Evolutionary conservation across 2,113 vertebrate genomes (phyloP), one percentile per base, ranked within the genome.

Genomic region (Thomomys bottae): DNA sequence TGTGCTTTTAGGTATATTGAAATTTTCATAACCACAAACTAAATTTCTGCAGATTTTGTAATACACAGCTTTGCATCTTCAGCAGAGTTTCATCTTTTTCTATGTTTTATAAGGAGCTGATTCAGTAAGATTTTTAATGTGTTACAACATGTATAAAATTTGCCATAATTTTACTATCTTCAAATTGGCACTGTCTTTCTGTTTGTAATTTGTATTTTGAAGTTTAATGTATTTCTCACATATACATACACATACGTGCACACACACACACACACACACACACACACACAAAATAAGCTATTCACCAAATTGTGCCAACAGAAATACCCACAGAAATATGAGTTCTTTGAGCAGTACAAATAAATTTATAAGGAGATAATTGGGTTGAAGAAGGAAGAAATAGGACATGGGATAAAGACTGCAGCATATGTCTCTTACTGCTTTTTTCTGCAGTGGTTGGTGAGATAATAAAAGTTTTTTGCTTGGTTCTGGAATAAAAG

Each of bases 101-200:
- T 89, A 2, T 82, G 61, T 87, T 91, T 93, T 78, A 76, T 38
- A 79, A 26, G 71, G 64, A 94, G 77, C 72, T 84, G 24, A 81
- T 72, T 66, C 64, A 78, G 38, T 87, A 81, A 54, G 14, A 15
- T 54, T 15, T 63, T 68, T 61, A 95, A 63, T 92, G 66, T 96
- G 59, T 95, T 91, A 92, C 45, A 87, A 30, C 75, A 36, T 92
- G n/a, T 95, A 85, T 95, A 92, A 96, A 95, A 83, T 97, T 96
- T 94, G 90, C 94, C 84, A 80, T 94, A 90, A 89, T 76, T 95
- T 93, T 79, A 38, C 97, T 95, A 94, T 91, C 81, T 96, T 93
- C 95, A 96, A 72, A 88, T 96, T 94, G 94, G 86, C 95, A 79
- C 81, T 95, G 32, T 88, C 88, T 96, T 96, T 97, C 94, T 97